phyloP scores from a whole-genome alignment of 2,113 vertebrate species.

The Micronisus gabar region DNA sequence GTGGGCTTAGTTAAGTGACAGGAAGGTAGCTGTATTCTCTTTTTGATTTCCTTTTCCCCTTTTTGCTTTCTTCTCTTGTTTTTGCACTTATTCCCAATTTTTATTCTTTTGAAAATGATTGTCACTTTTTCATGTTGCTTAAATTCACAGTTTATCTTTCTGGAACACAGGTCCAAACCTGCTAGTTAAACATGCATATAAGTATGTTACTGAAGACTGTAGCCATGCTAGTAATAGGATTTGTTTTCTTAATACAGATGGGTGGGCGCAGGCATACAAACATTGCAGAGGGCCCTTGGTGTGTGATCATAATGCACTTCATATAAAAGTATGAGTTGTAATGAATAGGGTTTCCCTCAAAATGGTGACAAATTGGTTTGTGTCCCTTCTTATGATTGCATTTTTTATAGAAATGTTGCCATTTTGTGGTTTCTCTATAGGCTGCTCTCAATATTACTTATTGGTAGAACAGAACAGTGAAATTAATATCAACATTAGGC shows the following conservation, averaged over 20 bases:
- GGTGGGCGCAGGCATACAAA: not conserved
- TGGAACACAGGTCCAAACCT: not conserved
- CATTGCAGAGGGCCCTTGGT: not conserved
- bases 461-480: not conserved
- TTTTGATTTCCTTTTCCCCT: not conserved
- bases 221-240: not conserved
- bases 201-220: fast-evolving
- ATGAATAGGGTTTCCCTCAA: not conserved
- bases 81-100: not conserved
- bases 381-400: not conserved
- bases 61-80: not conserved
- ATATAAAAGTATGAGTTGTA: not conserved
- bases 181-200: not conserved
- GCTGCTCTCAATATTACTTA: not conserved
- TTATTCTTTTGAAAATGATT: not conserved
- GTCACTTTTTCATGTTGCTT: not conserved
- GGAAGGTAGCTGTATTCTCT: not conserved
- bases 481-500: not conserved
- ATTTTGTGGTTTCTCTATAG: not conserved
- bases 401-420: not conserved
- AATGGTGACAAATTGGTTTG: not conserved
- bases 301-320: fast-evolving
- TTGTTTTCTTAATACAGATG: not conserved
- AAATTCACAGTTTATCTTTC: not conserved
- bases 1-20: not conserved